These are phyloP conservation scores for Myiozetetes cayanensis DNA, from an alignment of 2,113 vertebrate genomes.

Conservation along the genomic window DNA sequence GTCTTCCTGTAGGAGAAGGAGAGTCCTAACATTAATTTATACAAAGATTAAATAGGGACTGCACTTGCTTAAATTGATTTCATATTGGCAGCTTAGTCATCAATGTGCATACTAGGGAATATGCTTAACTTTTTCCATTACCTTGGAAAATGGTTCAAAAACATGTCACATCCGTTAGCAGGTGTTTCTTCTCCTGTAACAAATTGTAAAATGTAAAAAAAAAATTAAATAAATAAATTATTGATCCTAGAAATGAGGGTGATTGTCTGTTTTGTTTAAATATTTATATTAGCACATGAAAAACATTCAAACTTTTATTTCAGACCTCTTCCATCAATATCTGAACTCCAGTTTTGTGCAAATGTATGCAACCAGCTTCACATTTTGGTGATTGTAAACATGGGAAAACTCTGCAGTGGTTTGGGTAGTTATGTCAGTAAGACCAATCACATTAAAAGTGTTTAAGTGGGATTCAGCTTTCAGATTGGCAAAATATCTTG, in stretches of 20 bases:
- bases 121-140: constrained; percentile 32
- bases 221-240: constrained; percentile 36
- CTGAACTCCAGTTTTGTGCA: background rate
- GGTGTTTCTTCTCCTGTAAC: constrained; percentile 61
- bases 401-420: background rate
- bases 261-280: background rate
- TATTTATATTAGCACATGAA: background rate
- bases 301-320: background rate
- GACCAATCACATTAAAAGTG: background rate
- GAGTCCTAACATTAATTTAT: background rate
- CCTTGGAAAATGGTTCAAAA: constrained; percentile 19
- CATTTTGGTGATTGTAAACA: background rate
- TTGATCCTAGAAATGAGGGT: background rate
- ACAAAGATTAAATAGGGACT: background rate
- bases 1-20: constrained; percentile 53
- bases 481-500: background rate
- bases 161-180: constrained; percentile 6
- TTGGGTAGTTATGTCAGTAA: background rate
- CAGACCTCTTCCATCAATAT: background rate
- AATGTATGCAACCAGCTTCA: background rate
- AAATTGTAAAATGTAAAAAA: constrained; percentile 22
- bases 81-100: constrained; percentile 16
- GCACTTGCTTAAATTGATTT: constrained; percentile 37
- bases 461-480: background rate
- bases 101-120: background rate